Base-by-base conservation (phyloP, 1,140 invertebrate species). In the Lordiphosa stackelbergi region DNA sequence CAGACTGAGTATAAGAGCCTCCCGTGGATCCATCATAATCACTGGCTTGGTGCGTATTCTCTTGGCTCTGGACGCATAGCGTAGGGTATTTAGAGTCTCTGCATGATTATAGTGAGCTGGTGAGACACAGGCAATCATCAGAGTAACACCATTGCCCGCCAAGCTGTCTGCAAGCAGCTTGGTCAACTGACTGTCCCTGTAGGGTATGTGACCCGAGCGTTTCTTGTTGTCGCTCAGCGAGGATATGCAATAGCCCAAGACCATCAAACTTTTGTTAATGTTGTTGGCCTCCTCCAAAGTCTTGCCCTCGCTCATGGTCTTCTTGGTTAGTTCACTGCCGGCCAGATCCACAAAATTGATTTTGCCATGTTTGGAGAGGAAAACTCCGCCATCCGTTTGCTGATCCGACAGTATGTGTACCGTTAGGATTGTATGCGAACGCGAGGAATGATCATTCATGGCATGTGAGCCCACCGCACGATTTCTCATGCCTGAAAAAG, bases 221-320 rank as follows among this genome's bases (percentile, higher is more conserved):
- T 94, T 94, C 72, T 93, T 95, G 1, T 91, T 89, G 86, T 97
- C 96, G 64, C 96, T 97, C 46, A 98, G 85, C 24, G 95, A 95
- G 8, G 95, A 92, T 84, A 98, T 97, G 73, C 97, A 98, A 83
- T 98, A 98, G 31, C 96, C 95, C 61, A 99, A 89, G 2, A 98
- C 98, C 92, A 98, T 97, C 0, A 97, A 89, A 71, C 97, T 98
- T 73, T 98, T 95, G 86, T 98, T 98, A 59, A 98, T 98, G 85
- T 97, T 97, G 84, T 97, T 97, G 0, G 96, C 96, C 88, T 98
- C 97, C 84, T 96, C 94, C 48, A 97, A 88, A 0, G 95, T 96
- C 85, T 96, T 96, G 1, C 95, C 95, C 71, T 95, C 93, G 71
- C 96, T 98, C 54, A 96, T 93, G 0, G 97, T 99, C 73, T 96